Base-by-base conservation (phyloP, 2,797 vertebrate species). In the Pogonophryne albipinna region DNA sequence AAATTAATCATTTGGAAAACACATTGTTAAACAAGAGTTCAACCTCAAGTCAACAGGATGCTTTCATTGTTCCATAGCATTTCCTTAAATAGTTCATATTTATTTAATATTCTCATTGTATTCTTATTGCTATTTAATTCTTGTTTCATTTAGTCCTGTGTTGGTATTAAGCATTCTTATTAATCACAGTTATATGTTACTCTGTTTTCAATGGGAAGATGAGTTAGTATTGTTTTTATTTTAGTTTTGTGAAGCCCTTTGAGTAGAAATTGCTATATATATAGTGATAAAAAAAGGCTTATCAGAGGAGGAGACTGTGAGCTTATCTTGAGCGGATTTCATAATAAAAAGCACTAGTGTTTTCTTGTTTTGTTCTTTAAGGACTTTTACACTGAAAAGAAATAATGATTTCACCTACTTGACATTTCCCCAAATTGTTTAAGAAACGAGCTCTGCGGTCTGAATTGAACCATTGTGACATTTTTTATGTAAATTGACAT, bases 371-470 rank as follows among this genome's bases (percentile, higher is more conserved):
- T 23, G 11, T 19, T 1, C 12, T 10, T 38, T 38, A 38, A 38
- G 1, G 34, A 38, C 34, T 61, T 23, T 8, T 34, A 58, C 56
- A 59, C 41, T 59, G 57, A 0, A 8, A 6, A 15, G 8, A 17
- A 46, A 46, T 27, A 50, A 49, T 31, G 61, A 49, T 63, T 41
- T 10, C 6, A 7, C 17, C 27, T 2, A 19, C 46, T 65, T 41
- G 10, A 2, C 27, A 20, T 38, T 52, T 65, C 12, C 17, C 14
- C 16, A 16, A 20, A 13, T n/a, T 69, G 64, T 63, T 82, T 77
- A 61, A 38, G 42, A 69, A 74, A 57, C 6, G 0, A 15, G 9
- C 14, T 46, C 16, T 10, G 10, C 27, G 1, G 6, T 31, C 19
- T 57, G 11, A 69, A 14, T 13, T 12, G 1, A 7, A 42, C 19